Evolutionary conservation across 2,797 vertebrate genomes (phyloP).

Genomic region (Cuniculus paca): DNA sequence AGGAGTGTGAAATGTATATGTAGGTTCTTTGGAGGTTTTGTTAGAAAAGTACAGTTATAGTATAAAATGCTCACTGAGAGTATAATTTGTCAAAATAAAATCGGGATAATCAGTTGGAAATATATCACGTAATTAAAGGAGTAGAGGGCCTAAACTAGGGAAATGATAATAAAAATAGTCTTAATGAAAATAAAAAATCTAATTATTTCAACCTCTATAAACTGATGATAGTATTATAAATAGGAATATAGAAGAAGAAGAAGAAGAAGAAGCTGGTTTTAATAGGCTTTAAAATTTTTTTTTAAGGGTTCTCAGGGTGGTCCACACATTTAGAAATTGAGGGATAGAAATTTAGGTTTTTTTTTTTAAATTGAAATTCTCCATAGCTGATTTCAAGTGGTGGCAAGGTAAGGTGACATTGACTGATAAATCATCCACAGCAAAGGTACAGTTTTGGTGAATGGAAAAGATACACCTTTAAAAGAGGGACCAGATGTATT

Average conservation of each 20-base stretch:
- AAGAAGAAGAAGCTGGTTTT: not conserved
- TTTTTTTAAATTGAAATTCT: not conserved
- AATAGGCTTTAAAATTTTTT: not conserved
- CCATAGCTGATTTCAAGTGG: not conserved
- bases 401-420: not conserved
- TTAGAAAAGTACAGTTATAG: not conserved
- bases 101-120: not conserved
- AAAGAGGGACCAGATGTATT: not conserved
- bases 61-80: not conserved
- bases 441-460: not conserved
- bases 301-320: not conserved
- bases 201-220: not conserved
- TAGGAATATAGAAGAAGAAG: not conserved
- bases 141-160: not conserved
- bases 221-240: not conserved
- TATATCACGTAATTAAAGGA: not conserved
- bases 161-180: not conserved
- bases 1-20: not conserved
- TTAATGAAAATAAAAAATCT: not conserved
- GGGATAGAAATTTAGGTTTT: not conserved
- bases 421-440: not conserved
- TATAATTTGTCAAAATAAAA: not conserved
- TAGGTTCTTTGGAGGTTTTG: not conserved
- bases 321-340: not conserved
- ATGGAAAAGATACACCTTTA: not conserved